Conservation (phyloP, 2,113 vertebrate species). For the Gnathonemus echidnorhynchus region DNA sequence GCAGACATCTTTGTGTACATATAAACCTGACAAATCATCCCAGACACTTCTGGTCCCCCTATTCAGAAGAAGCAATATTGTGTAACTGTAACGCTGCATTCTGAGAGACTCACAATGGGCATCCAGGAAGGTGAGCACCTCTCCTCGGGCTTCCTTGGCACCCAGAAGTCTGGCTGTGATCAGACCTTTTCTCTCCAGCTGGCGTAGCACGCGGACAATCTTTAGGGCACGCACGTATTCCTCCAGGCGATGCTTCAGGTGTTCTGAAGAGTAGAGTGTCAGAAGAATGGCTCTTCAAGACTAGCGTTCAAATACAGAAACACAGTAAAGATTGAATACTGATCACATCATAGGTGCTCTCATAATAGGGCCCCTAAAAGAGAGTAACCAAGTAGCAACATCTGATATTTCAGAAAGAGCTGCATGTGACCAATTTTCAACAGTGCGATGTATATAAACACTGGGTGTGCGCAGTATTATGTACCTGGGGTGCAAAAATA, state of each 20-base stretch:
- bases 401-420: not conserved
- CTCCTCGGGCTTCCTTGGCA: conserved; percentile 74
- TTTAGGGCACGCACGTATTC: conserved; percentile 69
- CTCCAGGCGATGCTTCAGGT: conserved; percentile 74
- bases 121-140: conserved; percentile 88
- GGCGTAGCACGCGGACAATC: conserved; percentile 80
- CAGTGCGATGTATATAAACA: not conserved
- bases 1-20: not conserved
- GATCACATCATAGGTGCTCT: not conserved
- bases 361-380: not conserved
- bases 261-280: conserved; percentile 52
- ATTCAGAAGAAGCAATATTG: not conserved
- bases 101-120: conserved; percentile 81
- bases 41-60: not conserved
- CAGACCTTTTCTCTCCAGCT: conserved; percentile 82
- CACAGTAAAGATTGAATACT: not conserved
- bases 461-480: not conserved
- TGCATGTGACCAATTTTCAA: not conserved
- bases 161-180: conserved; percentile 87
- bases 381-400: not conserved
- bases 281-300: not conserved
- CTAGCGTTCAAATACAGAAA: not conserved
- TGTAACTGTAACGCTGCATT: not conserved
- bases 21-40: not conserved
- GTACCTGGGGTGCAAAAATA: not conserved